Percentiles rank a stretch among this genome's conserved stretches.
Conservation (phyloP, 2,888 invertebrate species). For the Nudaria mundana region DNA sequence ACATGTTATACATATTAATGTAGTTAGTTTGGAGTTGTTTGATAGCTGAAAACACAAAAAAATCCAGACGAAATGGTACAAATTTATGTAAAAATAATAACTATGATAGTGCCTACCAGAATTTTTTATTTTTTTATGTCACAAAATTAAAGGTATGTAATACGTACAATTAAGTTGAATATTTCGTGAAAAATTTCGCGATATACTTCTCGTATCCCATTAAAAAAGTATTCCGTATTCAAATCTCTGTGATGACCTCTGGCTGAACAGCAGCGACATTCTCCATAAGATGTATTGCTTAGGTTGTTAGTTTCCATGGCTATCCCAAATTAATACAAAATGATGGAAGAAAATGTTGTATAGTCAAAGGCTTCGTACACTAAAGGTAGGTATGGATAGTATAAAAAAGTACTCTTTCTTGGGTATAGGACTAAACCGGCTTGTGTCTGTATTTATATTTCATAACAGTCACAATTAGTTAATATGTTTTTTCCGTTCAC, state of each 20-base stretch:
- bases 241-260: conserved; percentile 55
- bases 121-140: too few species aligned
- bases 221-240: conserved; percentile 46
- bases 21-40: conserved; percentile 35
- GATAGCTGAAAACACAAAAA: conserved; percentile 48
- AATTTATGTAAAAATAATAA: not conserved
- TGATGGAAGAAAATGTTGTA: too few species aligned
- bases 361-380: too few species aligned
- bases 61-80: not conserved
- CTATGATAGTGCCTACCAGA: too few species aligned
- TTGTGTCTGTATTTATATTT: too few species aligned
- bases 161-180: conserved; percentile 63
- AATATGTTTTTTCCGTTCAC: too few species aligned
- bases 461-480: too few species aligned
- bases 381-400: too few species aligned
- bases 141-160: not conserved
- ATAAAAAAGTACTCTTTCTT: too few species aligned
- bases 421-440: too few species aligned
- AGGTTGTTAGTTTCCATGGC: conserved; percentile 27
- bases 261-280: conserved; percentile 57
- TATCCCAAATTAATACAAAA: not conserved
- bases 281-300: conserved; percentile 37
- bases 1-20: conserved; percentile 50
- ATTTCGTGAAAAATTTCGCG: conserved; percentile 54
- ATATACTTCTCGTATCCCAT: conserved; percentile 54